phyloP scores from a whole-genome alignment of 1,140 invertebrate species.

The Neodiprion pinetum region DNA sequence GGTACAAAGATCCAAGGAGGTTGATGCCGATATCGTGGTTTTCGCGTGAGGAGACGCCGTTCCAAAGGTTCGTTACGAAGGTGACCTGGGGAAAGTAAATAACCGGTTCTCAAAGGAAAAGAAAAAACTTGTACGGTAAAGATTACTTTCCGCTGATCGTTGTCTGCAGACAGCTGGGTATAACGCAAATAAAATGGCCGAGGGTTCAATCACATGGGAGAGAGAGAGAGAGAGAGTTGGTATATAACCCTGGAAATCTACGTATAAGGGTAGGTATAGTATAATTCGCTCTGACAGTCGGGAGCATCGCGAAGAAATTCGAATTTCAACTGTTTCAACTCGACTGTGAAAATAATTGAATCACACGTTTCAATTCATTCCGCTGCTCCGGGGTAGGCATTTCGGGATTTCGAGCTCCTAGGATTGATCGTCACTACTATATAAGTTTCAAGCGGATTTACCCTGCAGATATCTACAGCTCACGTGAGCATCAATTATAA shows the following conservation, averaged over 20 bases:
- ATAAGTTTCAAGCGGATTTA: background rate
- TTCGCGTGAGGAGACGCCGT: background rate
- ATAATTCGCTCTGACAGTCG: no score
- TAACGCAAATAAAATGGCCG: no score
- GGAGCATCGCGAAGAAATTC: background rate
- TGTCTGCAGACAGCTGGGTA: no score
- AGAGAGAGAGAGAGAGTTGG: no score
- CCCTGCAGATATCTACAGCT: background rate
- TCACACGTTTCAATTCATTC: background rate
- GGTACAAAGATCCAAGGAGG: background rate
- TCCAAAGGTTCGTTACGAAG: background rate
- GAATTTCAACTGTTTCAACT: background rate
- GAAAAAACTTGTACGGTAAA: no score
- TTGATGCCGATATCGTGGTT: background rate
- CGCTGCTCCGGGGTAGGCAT: background rate
- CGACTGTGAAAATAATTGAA: constrained; percentile 5
- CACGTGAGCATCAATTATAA: constrained; percentile 6
- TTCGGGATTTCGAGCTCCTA: background rate
- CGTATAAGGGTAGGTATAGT: no score
- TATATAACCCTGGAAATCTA: no score
- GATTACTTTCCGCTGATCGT: no score
- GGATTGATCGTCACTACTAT: background rate
- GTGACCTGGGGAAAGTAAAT: no score
- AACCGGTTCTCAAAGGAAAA: no score
- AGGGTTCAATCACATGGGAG: no score